Evolutionary conservation across 2,888 invertebrate genomes (phyloP).

Genomic region (Theodoxus fluviatilis): DNA sequence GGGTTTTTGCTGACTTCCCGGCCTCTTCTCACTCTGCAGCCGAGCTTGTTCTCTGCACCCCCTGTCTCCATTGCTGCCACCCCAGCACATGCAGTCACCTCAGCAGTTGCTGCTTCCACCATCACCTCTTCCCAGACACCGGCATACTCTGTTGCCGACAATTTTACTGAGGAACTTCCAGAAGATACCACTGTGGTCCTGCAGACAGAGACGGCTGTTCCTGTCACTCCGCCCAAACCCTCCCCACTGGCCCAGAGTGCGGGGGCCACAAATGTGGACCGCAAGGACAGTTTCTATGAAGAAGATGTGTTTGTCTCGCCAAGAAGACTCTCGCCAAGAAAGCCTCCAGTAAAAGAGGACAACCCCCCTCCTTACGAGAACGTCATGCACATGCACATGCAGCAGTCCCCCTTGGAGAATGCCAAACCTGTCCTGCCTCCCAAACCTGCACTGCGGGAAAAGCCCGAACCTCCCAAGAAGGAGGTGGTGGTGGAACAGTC

Average conservation of each 20-base stretch:
- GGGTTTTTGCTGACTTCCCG: no score
- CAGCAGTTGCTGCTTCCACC: no score
- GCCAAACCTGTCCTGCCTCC: no score
- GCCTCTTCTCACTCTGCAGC: slow-evolving; percentile 18
- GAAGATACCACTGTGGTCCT: slow-evolving; percentile 23
- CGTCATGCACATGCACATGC: no score
- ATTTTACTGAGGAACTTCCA: slow-evolving; percentile 24
- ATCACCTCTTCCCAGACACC: no score
- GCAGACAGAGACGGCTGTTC: slow-evolving; percentile 1
- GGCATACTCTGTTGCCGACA: no score
- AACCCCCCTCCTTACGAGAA: no score
- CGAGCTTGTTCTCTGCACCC: slow-evolving; percentile 23
- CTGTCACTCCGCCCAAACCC: background rate
- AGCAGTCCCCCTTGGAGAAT: no score
- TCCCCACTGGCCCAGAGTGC: background rate
- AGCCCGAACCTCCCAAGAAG: background rate
- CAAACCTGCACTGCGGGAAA: no score
- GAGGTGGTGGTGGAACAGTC: background rate
- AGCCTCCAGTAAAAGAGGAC: no score
- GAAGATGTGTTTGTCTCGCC: no score
- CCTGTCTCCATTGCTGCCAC: slow-evolving; percentile 15
- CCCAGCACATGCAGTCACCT: slow-evolving; percentile 15
- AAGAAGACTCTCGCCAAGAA: slow-evolving; percentile 29
- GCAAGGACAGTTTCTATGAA: slow-evolving; percentile 56
- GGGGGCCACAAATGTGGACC: slow-evolving; percentile 27